Percentiles rank a stretch among this genome's conserved stretches.
These are phyloP conservation scores for Rhincodon typus DNA, from an alignment of 2,797 vertebrate species.

Conservation along the genomic window DNA sequence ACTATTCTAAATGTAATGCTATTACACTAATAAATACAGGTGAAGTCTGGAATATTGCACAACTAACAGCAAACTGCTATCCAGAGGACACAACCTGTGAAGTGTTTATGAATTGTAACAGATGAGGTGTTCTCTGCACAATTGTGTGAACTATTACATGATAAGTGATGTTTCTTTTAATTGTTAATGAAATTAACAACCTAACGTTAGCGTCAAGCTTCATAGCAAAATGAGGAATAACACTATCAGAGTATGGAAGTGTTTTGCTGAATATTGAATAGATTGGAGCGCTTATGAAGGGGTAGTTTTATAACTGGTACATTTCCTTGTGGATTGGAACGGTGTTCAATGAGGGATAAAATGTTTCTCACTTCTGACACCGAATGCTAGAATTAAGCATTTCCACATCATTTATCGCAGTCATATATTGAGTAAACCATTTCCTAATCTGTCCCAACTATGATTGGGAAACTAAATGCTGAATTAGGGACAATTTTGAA, in stretches of 20 bases:
- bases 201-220: neutral
- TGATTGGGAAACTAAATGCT: neutral
- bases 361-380: neutral
- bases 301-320: neutral
- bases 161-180: neutral
- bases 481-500: neutral
- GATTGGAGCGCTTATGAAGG: neutral
- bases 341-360: neutral
- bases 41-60: conserved; percentile 2
- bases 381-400: neutral
- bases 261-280: neutral
- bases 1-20: neutral
- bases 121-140: neutral
- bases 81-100: neutral
- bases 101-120: neutral
- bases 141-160: neutral
- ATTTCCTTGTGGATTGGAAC: neutral
- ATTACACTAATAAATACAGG: neutral
- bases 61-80: conserved; percentile 7
- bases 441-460: neutral
- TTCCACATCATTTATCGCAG: neutral
- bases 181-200: neutral
- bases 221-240: neutral
- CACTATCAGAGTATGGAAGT: neutral
- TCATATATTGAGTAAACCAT: neutral